Evolutionary conservation across 2,888 invertebrate genomes (phyloP), one percentile per base, ranked within the genome.

Genomic region (Callyntrura guangdongensis): DNA sequence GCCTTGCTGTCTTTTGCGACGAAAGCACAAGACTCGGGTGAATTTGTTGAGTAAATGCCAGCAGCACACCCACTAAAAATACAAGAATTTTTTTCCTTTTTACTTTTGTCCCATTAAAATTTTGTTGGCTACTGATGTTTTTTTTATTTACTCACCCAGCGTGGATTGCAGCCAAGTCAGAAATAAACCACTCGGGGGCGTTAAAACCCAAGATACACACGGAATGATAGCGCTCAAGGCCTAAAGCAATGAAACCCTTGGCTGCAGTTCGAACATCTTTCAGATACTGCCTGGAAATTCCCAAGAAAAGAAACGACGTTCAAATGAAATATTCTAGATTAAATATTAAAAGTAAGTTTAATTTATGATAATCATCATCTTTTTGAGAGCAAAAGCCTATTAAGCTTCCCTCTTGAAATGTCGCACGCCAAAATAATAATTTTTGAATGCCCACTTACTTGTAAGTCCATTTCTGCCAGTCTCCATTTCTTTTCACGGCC

Each of bases 161-260:
- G 25, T 82, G 97, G 94, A 98, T 98, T 17, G 98, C 97, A 1
- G 96, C 98, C 91, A 99, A 95, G 94, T 98, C 97, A 1, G 98
- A 96, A 93, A 98, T 96, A 94, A 97, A 97, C 99, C 99, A 99
- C 95, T 98, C 97, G 72, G 98, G 97, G 36, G 97, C 97, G 95
- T 99, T 99, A 95, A 98, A 98, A 12, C 98, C 98, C 89, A 99
- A 95, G 94, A 99, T 98, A 93, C 98, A 97, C 36, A 99, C 98
- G 11, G 97, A 96, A 95, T 97, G 96, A 94, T 96, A 96, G 89
- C 97, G 96, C 95, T 98, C 96, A 89, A 98, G 95, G 0, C 98
- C 98, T 88, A 98, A 95, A 95, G 98, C 97, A 84, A 99, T 95
- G 94, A 98, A 98, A 49, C 97, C 98, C 95, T 97, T 98, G 0